Evolutionary conservation across 2,888 invertebrate genomes (phyloP).

Genomic region (Oxycera nigricornis): DNA sequence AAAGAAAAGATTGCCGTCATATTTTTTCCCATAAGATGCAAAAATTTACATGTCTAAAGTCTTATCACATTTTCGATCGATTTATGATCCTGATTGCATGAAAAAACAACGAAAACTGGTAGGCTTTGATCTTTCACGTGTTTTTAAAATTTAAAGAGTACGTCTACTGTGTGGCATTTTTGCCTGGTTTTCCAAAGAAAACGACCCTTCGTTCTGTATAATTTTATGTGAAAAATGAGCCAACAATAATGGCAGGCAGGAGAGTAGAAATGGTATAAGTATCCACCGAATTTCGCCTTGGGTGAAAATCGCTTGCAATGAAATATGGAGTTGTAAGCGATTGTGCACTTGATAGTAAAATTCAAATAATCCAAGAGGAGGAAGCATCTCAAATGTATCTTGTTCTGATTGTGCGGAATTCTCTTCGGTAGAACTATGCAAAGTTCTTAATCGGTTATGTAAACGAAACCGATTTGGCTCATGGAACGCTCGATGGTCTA

Average conservation of each 20-base stretch:
- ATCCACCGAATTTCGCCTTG: slow-evolving; percentile 13
- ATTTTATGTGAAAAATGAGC: slow-evolving; percentile 33
- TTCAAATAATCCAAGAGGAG: neutral
- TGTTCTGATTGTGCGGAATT: neutral
- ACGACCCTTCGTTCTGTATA: neutral
- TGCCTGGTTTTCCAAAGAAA: neutral
- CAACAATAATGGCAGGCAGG: neutral
- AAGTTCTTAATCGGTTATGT: neutral
- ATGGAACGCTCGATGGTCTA: slow-evolving; percentile 13
- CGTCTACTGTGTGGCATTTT: neutral
- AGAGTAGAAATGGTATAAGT: slow-evolving; percentile 3
- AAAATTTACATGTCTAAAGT: slow-evolving; percentile 37
- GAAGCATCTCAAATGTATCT: neutral
- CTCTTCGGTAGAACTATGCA: neutral
- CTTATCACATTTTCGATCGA: slow-evolving; percentile 41
- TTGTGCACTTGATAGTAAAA: slow-evolving; percentile 26
- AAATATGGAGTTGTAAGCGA: slow-evolving; percentile 25
- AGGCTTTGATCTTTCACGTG: neutral
- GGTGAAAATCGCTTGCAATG: neutral
- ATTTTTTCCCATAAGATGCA: slow-evolving; percentile 16
- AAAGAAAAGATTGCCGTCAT: slow-evolving; percentile 19
- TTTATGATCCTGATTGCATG: slow-evolving; percentile 35
- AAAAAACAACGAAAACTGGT: neutral
- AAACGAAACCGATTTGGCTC: neutral
- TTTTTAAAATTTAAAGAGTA: too few species aligned